Evolutionary conservation across 1,140 invertebrate species (phyloP).

Genomic region (Chymomyza costata): DNA sequence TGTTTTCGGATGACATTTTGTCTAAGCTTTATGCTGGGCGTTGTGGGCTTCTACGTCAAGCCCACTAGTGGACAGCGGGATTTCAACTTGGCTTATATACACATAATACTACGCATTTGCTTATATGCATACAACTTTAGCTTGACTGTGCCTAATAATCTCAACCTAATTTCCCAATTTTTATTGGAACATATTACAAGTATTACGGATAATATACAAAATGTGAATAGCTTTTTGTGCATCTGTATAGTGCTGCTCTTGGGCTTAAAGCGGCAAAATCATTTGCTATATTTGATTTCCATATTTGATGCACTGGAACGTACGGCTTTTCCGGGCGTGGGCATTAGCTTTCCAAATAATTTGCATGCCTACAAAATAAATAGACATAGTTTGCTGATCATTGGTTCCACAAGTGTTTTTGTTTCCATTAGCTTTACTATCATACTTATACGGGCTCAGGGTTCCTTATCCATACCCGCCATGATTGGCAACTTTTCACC

Average conservation of each 20-base stretch:
- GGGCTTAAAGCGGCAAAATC: constrained; percentile 7
- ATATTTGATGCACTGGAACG: constrained; percentile 25
- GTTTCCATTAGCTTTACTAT: constrained; percentile 9
- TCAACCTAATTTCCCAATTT: constrained; percentile 17
- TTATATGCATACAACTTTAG: constrained; percentile 24
- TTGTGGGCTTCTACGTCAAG: constrained; percentile 42
- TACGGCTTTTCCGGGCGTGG: constrained; percentile 37
- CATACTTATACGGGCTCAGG: background rate
- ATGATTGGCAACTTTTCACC: constrained; percentile 44
- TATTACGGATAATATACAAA: constrained; percentile 39
- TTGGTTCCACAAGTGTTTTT: constrained; percentile 9
- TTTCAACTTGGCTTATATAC: constrained; percentile 25
- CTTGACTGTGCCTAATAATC: constrained; percentile 9
- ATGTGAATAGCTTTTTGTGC: constrained; percentile 43
- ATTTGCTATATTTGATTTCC: constrained; percentile 22
- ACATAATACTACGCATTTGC: constrained; percentile 26
- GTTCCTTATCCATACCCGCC: constrained; percentile 1
- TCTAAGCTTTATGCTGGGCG: constrained; percentile 32
- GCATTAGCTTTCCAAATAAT: constrained; percentile 33
- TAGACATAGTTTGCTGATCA: constrained; percentile 7
- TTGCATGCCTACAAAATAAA: constrained; percentile 30
- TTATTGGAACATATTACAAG: constrained; percentile 30
- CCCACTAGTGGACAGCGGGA: constrained; percentile 1
- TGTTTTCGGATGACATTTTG: constrained; percentile 37
- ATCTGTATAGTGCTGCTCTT: constrained; percentile 17